Conservation (phyloP, 2,888 invertebrate species). For the Heliconius sara region DNA sequence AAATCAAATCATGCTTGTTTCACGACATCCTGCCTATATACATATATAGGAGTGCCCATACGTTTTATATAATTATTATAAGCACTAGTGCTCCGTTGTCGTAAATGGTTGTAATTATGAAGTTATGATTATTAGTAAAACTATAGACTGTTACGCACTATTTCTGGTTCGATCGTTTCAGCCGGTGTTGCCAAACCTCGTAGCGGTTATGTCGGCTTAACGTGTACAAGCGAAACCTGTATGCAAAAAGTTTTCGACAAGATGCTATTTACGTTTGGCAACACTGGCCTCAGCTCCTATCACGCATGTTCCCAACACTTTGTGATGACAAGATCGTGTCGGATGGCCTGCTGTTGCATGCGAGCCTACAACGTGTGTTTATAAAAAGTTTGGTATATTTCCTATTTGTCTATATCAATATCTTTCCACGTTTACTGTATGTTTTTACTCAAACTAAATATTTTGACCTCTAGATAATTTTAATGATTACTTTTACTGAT, state of each 20-base stretch:
- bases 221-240: background rate
- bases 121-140: constrained; percentile 73
- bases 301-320: constrained; percentile 63
- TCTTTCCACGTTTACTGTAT: constrained; percentile 65
- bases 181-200: constrained; percentile 41
- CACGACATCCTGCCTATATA: constrained; percentile 64
- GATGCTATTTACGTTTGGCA: constrained; percentile 8
- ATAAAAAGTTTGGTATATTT: constrained; percentile 58
- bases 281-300: constrained; percentile 35
- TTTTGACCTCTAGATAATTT: constrained; percentile 78
- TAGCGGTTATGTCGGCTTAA: background rate
- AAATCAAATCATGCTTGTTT: constrained; percentile 56
- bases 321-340: constrained; percentile 70
- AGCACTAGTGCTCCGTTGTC: constrained; percentile 80
- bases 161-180: constrained; percentile 67
- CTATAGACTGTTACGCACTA: constrained; percentile 81
- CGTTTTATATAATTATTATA: constrained; percentile 65
- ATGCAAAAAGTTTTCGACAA: background rate
- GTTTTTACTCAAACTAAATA: constrained; percentile 75
- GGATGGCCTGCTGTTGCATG: constrained; percentile 55
- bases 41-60: constrained; percentile 68
- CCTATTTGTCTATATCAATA: constrained; percentile 59
- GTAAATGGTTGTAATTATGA: constrained; percentile 82
- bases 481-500: constrained; percentile 80
- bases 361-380: constrained; percentile 56